These are phyloP conservation scores for Melanotus villosus DNA, from an alignment of 2,888 invertebrate genomes.

Conservation along the genomic window DNA sequence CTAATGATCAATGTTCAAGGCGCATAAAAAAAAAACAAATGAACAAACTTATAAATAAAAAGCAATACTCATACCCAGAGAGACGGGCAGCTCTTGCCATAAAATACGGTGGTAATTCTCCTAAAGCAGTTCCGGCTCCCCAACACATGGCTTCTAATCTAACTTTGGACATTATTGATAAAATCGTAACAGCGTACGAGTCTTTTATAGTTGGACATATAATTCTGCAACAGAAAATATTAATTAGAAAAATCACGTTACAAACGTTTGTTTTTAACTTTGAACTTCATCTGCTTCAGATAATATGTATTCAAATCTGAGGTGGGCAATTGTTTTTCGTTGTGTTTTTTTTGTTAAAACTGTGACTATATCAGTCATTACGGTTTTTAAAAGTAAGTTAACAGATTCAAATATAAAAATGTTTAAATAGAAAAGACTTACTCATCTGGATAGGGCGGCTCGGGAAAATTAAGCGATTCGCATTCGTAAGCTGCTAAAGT, in stretches of 20 bases:
- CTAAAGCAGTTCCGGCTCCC: slow-evolving; percentile 98
- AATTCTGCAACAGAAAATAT: slow-evolving; percentile 75
- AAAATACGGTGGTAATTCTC: slow-evolving; percentile 99
- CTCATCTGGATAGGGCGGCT: slow-evolving; percentile 99
- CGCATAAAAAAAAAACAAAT: too few species aligned
- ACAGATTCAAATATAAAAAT: neutral
- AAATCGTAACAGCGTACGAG: slow-evolving; percentile 82
- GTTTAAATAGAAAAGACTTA: slow-evolving; percentile 68
- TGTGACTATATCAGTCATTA: too few species aligned
- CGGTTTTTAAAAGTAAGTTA: too few species aligned
- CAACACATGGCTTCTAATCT: slow-evolving; percentile 97
- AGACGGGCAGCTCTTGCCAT: slow-evolving; percentile 96
- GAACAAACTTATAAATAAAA: too few species aligned
- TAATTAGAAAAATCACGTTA: neutral
- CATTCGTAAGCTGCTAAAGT: slow-evolving; percentile 99
- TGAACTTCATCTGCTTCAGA: neutral
- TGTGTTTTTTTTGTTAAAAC: too few species aligned
- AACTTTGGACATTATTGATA: slow-evolving; percentile 95
- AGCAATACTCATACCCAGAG: slow-evolving; percentile 71
- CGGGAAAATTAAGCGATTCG: slow-evolving; percentile 93
- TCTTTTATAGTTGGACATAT: slow-evolving; percentile 87
- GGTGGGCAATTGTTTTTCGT: too few species aligned
- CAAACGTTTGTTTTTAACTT: neutral
- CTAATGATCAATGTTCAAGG: too few species aligned
- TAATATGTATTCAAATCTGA: too few species aligned